These are phyloP conservation scores for Ephydatia muelleri DNA, from an alignment of 37 sponge, comb jelly and placozoan genomes.

Conservation along the genomic window DNA sequence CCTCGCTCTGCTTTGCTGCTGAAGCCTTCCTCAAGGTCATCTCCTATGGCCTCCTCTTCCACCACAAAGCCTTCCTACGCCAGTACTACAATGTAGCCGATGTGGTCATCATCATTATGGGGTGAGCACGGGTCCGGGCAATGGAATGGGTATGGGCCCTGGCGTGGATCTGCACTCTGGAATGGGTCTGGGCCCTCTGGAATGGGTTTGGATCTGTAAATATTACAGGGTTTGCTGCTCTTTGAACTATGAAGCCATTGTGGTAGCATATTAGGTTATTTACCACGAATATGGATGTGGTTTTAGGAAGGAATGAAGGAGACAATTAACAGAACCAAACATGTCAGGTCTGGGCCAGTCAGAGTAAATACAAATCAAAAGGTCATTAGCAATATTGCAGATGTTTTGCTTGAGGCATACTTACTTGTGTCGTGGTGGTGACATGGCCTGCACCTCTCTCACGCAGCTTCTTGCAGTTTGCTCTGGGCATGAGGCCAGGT, in stretches of 20 bases:
- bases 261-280: no score
- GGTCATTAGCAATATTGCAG: no score
- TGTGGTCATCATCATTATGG: conserved; percentile 50
- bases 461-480: background rate
- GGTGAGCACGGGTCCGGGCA: conserved; percentile 49
- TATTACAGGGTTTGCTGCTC: no score
- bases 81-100: conserved; percentile 29
- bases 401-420: background rate
- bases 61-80: conserved; percentile 54
- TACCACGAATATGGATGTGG: no score
- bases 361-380: no score
- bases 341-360: no score
- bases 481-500: background rate
- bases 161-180: no score
- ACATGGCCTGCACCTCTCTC: background rate
- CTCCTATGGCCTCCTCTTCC: conserved; percentile 46
- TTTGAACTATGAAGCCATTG: no score
- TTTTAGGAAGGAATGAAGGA: no score
- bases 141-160: background rate
- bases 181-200: background rate
- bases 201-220: no score
- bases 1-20: background rate
- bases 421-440: background rate
- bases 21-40: conserved; percentile 63
- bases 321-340: no score